Base-by-base conservation (phyloP, 2,797 vertebrate species). In the Borostomias antarcticus region DNA sequence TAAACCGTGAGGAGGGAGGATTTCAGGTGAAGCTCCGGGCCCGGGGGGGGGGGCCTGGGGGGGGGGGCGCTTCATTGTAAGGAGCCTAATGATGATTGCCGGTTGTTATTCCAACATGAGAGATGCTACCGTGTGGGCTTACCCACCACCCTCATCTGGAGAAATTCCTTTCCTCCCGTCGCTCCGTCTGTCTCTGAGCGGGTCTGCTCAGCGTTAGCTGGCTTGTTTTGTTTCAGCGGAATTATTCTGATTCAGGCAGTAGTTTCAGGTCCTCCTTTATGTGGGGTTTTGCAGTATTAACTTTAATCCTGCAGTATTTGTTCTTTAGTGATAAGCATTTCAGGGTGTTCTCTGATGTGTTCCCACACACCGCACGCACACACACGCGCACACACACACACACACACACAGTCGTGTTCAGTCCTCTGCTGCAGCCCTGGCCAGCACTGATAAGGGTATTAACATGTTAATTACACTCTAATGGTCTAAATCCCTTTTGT, bases 381-480 rank as follows among this genome's bases (percentile, higher is more conserved):
- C 53, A 56, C 21, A 5, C 26, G 3, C 79, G 75, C 84, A 81
- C 52, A 54, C 53, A 56, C 21, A 5, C 26, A 7, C 52, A 54
- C 53, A 56, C 8, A 5, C 17, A 7, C 79, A 75, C 83, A 81
- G 66, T 72, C 70, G 50, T 64, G 54, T 59, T 62, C 26, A 52
- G n/a, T 80, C 83, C 79, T 84, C 57, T 17, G 66, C 70, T 74
- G 75, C 80, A 76, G 74, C 80, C 80, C 83, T 88, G 88, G 7
- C 66, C 73, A 68, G 69, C 80, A 76, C 82, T 80, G 89, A 91
- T 91, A 89, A 90, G 85, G 68, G 74, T 68, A 81, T 86, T 88
- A 84, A 86, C 81, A 89, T 89, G 35, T 85, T 86, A 91, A 91
- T 90, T 90, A 82, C 82, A 68, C 74, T 17, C 75, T 82, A 69